Conservation (phyloP, 2,113 vertebrate species). For the Xyrauchen texanus region DNA sequence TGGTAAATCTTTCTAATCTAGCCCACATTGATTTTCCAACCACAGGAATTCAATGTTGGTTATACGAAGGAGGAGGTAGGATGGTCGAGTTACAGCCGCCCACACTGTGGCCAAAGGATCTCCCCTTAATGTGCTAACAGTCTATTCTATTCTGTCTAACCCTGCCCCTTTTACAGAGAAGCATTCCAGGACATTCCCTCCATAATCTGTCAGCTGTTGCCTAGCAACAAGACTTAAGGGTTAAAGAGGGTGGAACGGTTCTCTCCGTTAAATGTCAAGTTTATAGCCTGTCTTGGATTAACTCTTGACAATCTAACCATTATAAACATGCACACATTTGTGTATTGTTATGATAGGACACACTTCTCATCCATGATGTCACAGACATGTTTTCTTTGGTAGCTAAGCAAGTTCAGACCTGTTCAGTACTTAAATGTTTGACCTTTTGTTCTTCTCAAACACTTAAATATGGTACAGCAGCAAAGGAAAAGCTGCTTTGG, state of each 20-base stretch:
- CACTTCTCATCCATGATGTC: background rate
- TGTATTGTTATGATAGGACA: background rate
- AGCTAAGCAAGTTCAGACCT: no score
- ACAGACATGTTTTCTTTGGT: background rate
- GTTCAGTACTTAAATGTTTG: no score
- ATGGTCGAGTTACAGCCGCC: background rate
- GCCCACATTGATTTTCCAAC: background rate
- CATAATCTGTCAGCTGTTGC: constrained; percentile 73
- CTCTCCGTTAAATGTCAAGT: constrained; percentile 44
- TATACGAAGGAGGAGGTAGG: background rate
- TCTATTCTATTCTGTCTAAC: background rate
- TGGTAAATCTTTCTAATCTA: background rate
- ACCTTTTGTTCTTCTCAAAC: no score
- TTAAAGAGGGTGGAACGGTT: constrained; percentile 60
- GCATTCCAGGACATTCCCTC: constrained; percentile 68
- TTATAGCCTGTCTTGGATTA: background rate
- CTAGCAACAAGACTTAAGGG: constrained; percentile 71
- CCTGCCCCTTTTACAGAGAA: constrained; percentile 48
- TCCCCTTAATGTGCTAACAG: background rate
- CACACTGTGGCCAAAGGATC: background rate
- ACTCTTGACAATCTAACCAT: constrained; percentile 1
- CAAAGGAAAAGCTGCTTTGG: no score
- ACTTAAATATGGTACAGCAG: no score
- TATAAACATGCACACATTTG: background rate
- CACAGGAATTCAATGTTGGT: background rate